Evolutionary conservation across 1,140 invertebrate genomes (phyloP).

Genomic region (Sinella curviseta): DNA sequence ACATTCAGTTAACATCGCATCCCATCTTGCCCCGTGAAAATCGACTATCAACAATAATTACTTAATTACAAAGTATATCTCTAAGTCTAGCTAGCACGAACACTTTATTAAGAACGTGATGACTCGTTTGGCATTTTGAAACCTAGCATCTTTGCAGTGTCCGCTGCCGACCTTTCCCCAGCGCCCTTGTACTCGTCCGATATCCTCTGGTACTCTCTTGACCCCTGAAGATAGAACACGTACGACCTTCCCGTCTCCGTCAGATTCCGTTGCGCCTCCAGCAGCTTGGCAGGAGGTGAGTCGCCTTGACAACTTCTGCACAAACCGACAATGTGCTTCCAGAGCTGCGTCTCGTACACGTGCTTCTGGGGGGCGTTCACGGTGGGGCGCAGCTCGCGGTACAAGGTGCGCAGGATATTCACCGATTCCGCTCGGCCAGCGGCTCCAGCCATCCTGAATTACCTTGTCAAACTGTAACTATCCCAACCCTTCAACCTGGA

Average conservation of each 20-base stretch:
- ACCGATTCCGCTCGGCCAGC: not conserved
- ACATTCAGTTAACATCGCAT: no score
- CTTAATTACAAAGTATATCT: no score
- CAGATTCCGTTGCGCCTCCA: not conserved
- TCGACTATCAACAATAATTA: no score
- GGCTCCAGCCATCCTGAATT: not conserved
- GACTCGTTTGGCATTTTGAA: conserved; percentile 36
- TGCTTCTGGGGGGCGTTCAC: conserved; percentile 19
- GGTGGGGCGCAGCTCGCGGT: conserved; percentile 15
- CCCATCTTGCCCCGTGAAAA: no score
- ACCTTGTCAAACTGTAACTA: no score
- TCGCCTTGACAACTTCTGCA: not conserved
- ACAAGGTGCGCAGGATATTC: not conserved
- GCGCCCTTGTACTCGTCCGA: conserved; percentile 31
- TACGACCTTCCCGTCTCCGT: conserved; percentile 29
- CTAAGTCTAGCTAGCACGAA: no score
- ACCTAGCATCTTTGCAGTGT: conserved; percentile 37
- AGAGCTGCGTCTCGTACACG: conserved; percentile 20
- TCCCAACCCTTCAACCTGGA: no score
- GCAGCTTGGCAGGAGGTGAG: not conserved
- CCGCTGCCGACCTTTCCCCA: conserved; percentile 31
- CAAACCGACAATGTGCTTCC: conserved; percentile 30
- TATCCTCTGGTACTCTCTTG: conserved; percentile 22
- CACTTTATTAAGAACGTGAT: no score
- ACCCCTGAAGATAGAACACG: conserved; percentile 23